These are phyloP conservation scores for Pseudomugil gertrudae DNA, from an alignment of 2,797 vertebrate species.

Conservation along the genomic window DNA sequence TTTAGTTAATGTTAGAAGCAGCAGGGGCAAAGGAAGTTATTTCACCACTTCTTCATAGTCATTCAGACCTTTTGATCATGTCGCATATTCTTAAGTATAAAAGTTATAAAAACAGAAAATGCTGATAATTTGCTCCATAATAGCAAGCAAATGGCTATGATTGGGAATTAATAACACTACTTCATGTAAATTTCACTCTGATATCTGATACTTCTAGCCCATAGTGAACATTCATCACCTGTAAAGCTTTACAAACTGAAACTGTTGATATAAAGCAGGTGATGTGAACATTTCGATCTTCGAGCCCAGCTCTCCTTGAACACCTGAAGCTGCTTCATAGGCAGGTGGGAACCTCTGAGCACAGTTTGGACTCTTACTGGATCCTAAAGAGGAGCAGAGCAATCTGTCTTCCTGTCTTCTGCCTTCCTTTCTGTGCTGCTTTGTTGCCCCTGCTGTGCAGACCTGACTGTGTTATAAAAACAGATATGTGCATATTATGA, in stretches of 20 bases:
- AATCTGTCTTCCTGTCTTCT: background rate
- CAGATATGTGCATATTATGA: background rate
- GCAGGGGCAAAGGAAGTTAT: background rate
- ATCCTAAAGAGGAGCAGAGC: conserved; percentile 24
- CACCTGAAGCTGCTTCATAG: conserved; percentile 83
- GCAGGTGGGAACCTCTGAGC: conserved; percentile 80
- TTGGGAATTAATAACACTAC: background rate
- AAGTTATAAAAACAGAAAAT: background rate
- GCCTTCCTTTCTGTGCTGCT: conserved; percentile 10
- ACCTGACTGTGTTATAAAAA: background rate
- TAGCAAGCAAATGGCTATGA: background rate
- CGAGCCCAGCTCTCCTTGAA: conserved; percentile 79
- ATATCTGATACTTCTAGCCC: background rate
- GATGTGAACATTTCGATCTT: conserved; percentile 59
- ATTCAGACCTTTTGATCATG: background rate
- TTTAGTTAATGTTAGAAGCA: background rate
- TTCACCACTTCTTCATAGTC: background rate
- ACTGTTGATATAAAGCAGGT: conserved; percentile 54
- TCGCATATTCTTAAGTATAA: background rate
- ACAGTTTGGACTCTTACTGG: conserved; percentile 41
- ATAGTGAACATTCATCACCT: conserved; percentile 41
- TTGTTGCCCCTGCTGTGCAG: conserved; percentile 16
- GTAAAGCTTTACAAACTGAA: conserved; percentile 79
- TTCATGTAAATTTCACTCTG: background rate
- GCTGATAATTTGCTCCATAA: background rate